These are phyloP conservation scores for Barnardius zonarius DNA, from an alignment of 2,113 vertebrate genomes.

Conservation along the genomic window DNA sequence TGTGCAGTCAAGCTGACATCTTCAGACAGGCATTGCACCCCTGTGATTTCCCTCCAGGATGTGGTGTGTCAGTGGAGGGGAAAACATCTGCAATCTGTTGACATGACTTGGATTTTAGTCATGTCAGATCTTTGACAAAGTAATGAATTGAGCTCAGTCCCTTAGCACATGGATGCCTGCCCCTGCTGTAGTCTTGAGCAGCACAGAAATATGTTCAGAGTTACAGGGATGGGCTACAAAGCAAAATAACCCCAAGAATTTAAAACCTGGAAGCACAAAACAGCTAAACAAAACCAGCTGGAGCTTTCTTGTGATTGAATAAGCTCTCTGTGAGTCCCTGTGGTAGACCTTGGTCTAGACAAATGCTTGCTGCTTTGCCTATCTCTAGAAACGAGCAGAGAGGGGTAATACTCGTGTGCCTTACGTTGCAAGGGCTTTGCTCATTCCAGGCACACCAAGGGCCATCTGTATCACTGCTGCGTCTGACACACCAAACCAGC, in stretches of 20 bases:
- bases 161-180: neutral
- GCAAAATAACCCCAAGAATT: neutral
- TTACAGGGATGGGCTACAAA: neutral
- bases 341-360: neutral
- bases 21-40: neutral
- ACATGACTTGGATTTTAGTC: slow-evolving; percentile 1
- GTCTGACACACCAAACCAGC: neutral
- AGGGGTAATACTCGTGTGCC: neutral
- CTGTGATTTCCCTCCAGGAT: neutral
- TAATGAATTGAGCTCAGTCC: neutral
- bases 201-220: neutral
- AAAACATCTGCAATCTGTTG: slow-evolving; percentile 35
- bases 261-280: neutral
- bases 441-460: neutral
- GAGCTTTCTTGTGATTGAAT: neutral
- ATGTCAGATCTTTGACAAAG: slow-evolving; percentile 21
- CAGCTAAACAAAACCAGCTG: slow-evolving; percentile 5
- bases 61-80: slow-evolving; percentile 23
- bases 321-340: neutral
- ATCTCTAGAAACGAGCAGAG: neutral
- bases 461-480: too few species aligned
- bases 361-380: neutral
- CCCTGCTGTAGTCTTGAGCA: neutral
- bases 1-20: neutral
- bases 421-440: neutral